Evolutionary conservation across 1,140 invertebrate genomes (phyloP), one percentile per base, ranked within the genome.

Genomic region (Drosophila kurseongensis): DNA sequence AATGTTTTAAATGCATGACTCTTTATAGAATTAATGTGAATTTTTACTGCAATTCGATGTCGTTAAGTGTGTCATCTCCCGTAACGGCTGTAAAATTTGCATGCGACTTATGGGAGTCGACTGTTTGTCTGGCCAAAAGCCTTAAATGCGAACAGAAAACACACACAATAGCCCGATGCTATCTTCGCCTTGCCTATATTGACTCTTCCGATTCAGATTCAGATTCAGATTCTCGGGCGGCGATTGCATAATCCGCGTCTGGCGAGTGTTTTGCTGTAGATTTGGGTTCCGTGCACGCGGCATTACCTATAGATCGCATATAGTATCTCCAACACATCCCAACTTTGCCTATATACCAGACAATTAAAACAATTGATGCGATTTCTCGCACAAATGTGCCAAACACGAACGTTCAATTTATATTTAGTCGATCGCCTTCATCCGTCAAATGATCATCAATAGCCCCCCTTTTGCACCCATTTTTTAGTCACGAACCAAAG

Each of bases 291-390:
- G 40, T 57, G 55, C 40, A 36, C 32, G 40, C n/a, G 16, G 40
- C 55, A 57, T 42, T 48, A 58, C 45, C 16, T 50, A 27, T 58
- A 52, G 41, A 52, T 36, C 27, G 29, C 42, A 38, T 48, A 40
- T 67, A 75, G 61, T 48, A 65, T 58, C 58, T 58, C 42, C 61
- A 60, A 76, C 73, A 76, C 55, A 76, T 76, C 74, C 57, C 59
- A 55, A 47, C 55, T 50, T 47, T 62, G 50, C 48, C 55, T 74
- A 77, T 80, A 63, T 40, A 40, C 45, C 68, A 65, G 59, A 78
- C 75, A 88, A 79, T 88, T 82, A 78, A 82, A 85, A 88, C 82
- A 86, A 86, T 86, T 80, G 83, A 86, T 82, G 83, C 75, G 83
- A 86, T 81, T 86, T 86, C 84, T 86, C 67, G 78, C 82, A 76